Base-by-base conservation (phyloP, 2,888 invertebrate genomes). In the Leucophora obtusa region DNA sequence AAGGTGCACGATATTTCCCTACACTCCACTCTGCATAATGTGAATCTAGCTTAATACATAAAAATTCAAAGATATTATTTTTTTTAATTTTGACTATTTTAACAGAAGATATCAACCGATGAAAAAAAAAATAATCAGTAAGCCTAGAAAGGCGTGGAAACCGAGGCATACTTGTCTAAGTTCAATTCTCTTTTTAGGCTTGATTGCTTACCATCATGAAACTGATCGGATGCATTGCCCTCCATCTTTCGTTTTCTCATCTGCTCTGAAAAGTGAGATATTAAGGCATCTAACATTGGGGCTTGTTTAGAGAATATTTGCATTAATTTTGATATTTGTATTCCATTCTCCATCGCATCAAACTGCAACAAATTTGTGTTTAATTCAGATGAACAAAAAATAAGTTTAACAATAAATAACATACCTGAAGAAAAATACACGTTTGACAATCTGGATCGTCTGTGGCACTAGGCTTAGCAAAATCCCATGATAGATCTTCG, bases 401-500 rank as follows among this genome's bases (percentile, higher is more conserved):
- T 7, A 28, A 28, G 28, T n/a, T 21, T 21, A 21, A 21, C 15
- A 18, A 58, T 35, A 50, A 63, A 10, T 38, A 17, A 83, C 83
- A 82, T 80, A 90, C 91, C 91, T 98, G 98, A 17, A 98, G 91
- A 91, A 98, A 97, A 82, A 98, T 92, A 89, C 97, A 98, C 9
- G 98, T 97, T 84, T 97, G 92, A 87, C 97, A 96, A 88, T 97
- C 96, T 17, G 93, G 93, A 87, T 96, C 95, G 86, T 94, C 94
- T 87, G 91, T 92, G 86, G 95, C 95, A 86, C 96, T 95, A 0
- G 96, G 95, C 86, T 96, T 94, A 0, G 96, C 96, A 89, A 95
- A 95, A 89, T 97, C 97, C 97, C 98, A 98, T 15, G 96, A 96
- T 83, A 98, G 91, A 86, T 98, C 96, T 86, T 97, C 96, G 86